phyloP scores from a whole-genome alignment of 2,888 invertebrate genomes.

The Pyralis farinalis region DNA sequence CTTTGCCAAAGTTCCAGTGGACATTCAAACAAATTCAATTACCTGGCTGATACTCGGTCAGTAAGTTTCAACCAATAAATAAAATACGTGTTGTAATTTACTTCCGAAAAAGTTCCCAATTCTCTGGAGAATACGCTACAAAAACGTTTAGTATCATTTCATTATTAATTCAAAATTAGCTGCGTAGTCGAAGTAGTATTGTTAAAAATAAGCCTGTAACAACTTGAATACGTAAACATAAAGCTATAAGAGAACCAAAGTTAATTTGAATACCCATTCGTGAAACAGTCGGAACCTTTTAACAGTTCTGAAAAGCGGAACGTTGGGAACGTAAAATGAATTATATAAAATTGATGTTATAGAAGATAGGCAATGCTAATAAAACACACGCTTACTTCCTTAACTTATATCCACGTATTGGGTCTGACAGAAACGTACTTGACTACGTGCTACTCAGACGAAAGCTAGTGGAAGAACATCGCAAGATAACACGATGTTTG shows the following conservation, averaged over 20 bases:
- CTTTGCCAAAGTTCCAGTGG: constrained; percentile 4
- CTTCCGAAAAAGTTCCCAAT: not conserved
- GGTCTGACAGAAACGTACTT: constrained; percentile 1
- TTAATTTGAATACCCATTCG: no score
- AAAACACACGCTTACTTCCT: constrained; percentile 1
- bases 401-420: not conserved
- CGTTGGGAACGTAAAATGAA: no score
- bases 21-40: constrained; percentile 10
- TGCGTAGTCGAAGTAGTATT: no score
- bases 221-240: no score
- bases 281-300: no score
- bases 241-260: no score
- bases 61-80: constrained; percentile 5
- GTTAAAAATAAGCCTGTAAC: no score
- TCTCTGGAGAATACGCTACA: not conserved
- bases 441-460: not conserved
- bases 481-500: no score
- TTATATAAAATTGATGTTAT: not conserved
- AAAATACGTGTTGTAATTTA: constrained; percentile 9
- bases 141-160: no score
- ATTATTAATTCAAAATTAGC: no score
- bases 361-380: not conserved
- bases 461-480: no score
- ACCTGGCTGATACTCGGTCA: constrained; percentile 2
- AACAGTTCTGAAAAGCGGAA: no score